These are phyloP conservation scores for Tipula unca DNA, from an alignment of 2,888 invertebrate genomes.

Conservation along the genomic window DNA sequence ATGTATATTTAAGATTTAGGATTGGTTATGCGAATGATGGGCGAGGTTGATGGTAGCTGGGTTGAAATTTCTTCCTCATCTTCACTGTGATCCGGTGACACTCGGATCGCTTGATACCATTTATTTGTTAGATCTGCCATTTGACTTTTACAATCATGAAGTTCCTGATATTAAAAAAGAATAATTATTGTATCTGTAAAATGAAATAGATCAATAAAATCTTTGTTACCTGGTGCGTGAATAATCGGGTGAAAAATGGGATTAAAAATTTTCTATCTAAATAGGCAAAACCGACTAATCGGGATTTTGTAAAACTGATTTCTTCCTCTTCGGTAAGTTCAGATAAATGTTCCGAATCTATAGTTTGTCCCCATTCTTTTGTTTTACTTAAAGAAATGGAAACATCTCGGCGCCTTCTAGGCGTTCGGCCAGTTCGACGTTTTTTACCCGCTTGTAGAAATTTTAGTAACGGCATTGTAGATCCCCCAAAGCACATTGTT, in stretches of 20 bases:
- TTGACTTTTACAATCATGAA: constrained; percentile 92
- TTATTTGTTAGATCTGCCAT: constrained; percentile 94
- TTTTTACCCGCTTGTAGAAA: constrained; percentile 56
- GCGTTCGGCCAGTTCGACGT: constrained; percentile 43
- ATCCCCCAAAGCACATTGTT: constrained; percentile 90
- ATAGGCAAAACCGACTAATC: constrained; percentile 79
- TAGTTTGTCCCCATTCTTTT: constrained; percentile 92
- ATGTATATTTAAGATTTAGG: not conserved
- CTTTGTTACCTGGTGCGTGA: constrained; percentile 67
- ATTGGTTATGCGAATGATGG: not conserved
- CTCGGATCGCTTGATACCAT: constrained; percentile 93
- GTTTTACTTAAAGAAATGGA: constrained; percentile 95
- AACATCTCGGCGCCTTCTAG: constrained; percentile 56
- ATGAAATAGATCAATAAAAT: too few species aligned
- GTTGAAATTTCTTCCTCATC: constrained; percentile 49
- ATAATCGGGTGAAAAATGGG: constrained; percentile 92
- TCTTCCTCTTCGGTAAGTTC: constrained; percentile 91
- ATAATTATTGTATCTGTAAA: too few species aligned
- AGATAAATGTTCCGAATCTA: constrained; percentile 87
- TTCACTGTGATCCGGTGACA: constrained; percentile 78
- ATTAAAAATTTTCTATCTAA: constrained; percentile 89
- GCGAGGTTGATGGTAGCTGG: not conserved
- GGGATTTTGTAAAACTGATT: constrained; percentile 67
- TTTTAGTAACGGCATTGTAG: constrained; percentile 95
- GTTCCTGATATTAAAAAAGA: constrained; percentile 47